Evolutionary conservation across 2,797 vertebrate species (phyloP).

Genomic region (Margarornis squamiger): DNA sequence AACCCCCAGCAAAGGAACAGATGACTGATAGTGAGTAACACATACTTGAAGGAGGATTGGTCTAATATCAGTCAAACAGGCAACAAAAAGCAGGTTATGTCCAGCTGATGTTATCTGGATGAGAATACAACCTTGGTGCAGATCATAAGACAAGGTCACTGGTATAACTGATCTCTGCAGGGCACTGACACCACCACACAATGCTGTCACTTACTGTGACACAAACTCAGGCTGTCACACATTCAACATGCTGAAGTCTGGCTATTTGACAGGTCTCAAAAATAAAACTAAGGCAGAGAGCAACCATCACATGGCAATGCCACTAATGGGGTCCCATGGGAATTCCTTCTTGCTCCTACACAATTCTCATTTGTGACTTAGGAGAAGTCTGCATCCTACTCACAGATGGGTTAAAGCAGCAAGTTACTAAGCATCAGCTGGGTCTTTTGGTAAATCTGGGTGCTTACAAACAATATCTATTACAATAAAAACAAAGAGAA

Average conservation of each 20-base stretch:
- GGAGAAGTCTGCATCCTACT: background rate
- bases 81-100: background rate
- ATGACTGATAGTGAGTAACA: background rate
- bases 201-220: background rate
- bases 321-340: conserved; percentile 16
- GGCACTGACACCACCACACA: background rate
- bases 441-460: background rate
- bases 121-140: background rate
- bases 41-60: background rate
- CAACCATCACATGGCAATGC: background rate
- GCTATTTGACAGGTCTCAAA: conserved; percentile 10
- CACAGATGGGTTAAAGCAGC: background rate
- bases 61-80: background rate
- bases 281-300: background rate
- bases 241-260: background rate
- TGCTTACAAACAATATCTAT: background rate
- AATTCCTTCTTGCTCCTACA: background rate
- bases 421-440: background rate
- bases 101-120: background rate
- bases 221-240: conserved; percentile 20
- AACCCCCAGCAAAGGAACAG: background rate
- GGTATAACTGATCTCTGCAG: background rate
- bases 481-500: background rate
- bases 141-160: background rate
- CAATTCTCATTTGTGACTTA: background rate